Evolutionary conservation across 1,140 invertebrate species (phyloP).

Genomic region (Dryas iulia): DNA sequence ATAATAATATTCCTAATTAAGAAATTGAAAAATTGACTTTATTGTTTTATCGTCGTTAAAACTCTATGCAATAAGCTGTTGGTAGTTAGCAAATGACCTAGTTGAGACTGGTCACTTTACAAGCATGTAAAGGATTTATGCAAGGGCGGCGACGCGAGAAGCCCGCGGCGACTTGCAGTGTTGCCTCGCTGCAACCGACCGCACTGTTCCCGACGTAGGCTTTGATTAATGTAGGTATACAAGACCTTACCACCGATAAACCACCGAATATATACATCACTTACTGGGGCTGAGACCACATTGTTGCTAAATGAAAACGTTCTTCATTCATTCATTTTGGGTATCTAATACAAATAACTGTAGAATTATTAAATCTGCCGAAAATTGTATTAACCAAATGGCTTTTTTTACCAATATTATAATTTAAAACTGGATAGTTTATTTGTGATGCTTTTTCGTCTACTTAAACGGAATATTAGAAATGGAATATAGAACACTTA

Average conservation of each 20-base stretch:
- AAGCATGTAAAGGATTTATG: constrained; percentile 26
- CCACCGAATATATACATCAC: constrained; percentile 8
- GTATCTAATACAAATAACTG: too few species aligned
- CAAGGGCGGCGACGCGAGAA: constrained; percentile 20
- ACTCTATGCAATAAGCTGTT: not conserved
- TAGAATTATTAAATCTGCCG: too few species aligned
- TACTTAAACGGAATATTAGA: too few species aligned
- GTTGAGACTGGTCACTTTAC: constrained; percentile 16
- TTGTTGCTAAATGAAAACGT: too few species aligned
- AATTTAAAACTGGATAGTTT: too few species aligned
- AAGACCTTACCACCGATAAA: constrained; percentile 8
- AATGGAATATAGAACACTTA: too few species aligned
- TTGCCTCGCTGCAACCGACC: constrained; percentile 7
- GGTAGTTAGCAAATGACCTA: constrained; percentile 12
- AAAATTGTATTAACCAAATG: too few species aligned
- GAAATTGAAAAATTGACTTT: too few species aligned
- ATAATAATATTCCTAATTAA: too few species aligned
- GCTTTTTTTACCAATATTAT: too few species aligned
- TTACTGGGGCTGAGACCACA: not conserved
- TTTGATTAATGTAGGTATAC: constrained; percentile 20
- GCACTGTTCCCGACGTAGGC: constrained; percentile 14
- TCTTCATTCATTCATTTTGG: too few species aligned
- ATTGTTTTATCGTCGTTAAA: not conserved
- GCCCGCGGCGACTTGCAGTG: constrained; percentile 18
- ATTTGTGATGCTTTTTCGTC: too few species aligned